A percentile compares a stretch with the other conserved stretches of the same genome.
These are phyloP conservation scores for Timema cristinae DNA, from an alignment of 2,888 invertebrate species.

Conservation along the genomic window DNA sequence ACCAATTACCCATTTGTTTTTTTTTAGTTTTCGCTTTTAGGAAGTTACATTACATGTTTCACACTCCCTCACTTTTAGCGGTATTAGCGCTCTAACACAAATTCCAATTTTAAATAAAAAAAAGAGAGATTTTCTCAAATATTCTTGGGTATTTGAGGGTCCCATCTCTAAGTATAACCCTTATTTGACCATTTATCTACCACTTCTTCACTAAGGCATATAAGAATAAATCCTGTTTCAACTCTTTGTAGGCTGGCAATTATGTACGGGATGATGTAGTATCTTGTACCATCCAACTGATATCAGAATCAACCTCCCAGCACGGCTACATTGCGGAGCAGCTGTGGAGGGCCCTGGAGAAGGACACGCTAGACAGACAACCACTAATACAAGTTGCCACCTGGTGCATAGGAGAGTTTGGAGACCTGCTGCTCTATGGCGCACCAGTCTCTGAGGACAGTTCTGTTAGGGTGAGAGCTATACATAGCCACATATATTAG, in stretches of 20 bases:
- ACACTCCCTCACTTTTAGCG: no score
- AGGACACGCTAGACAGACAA: conserved; percentile 68
- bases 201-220: neutral
- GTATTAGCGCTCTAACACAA: no score
- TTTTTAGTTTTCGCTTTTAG: no score
- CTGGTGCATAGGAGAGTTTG: conserved; percentile 99
- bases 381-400: conserved; percentile 87
- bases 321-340: conserved; percentile 89
- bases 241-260: conserved; percentile 79
- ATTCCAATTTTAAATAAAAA: no score
- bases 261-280: conserved; percentile 98
- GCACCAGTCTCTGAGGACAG: conserved; percentile 33
- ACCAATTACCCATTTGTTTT: no score
- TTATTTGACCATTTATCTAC: neutral
- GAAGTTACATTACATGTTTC: no score
- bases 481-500: neutral
- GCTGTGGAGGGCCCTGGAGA: conserved; percentile 74
- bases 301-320: conserved; percentile 81
- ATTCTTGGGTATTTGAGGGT: no score
- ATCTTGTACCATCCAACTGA: conserved; percentile 91
- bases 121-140: no score
- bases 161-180: no score
- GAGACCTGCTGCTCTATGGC: conserved; percentile 78
- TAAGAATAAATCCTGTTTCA: neutral
- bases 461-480: conserved; percentile 32